Evolutionary conservation across 2,888 invertebrate species (phyloP), one percentile per base, ranked within the genome.

Genomic region (Luffia ferchaultella): DNA sequence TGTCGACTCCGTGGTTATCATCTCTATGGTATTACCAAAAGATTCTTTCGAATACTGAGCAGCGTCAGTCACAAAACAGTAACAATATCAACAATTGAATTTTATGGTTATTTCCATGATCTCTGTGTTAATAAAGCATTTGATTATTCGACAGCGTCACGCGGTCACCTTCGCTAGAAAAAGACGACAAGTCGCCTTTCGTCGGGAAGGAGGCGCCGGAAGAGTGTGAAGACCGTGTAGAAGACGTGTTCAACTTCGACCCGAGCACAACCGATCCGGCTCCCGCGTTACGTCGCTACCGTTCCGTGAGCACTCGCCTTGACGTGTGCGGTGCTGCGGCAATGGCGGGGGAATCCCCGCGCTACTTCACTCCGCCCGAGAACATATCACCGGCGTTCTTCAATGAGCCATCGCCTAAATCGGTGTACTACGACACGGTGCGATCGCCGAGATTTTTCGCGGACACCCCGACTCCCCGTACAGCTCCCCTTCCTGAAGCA

Each of bases 111-210:
- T n/a, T 0, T 65, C 70, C 5, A 43, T 52, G 2, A 67, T 62
- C 48, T 63, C 71, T 0, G 78, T 76, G 52, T 52, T 78, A 15
- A 76, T 74, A 5, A 69, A 70, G 0, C 78, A 79, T 42, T 55
- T 76, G 42, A 60, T 60, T 1, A 70, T 73, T 45, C 78, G 75
- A 60, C 55, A 82, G 84, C 50, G 83, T 77, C 0, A 83, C 85
- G 0, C 61, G 85, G 9, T 85, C 85, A 0, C 85, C 85, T 0
- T 84, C 84, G 0, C 59, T 85, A n/a, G 85, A 85, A 53, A 83
- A 82, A 57, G 84, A 85, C 76, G 84, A 85, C 1, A 83, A 78
- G 51, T 76, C 78, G 0, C 85, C 85, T 5, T 79, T 83, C 51
- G 54, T 73, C 12, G 55, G 57, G 18, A 69, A 69, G 52, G 45